These are phyloP conservation scores for Enteromius afrohamiltoni DNA, from an alignment of 2,797 vertebrate species.

Conservation along the genomic window DNA sequence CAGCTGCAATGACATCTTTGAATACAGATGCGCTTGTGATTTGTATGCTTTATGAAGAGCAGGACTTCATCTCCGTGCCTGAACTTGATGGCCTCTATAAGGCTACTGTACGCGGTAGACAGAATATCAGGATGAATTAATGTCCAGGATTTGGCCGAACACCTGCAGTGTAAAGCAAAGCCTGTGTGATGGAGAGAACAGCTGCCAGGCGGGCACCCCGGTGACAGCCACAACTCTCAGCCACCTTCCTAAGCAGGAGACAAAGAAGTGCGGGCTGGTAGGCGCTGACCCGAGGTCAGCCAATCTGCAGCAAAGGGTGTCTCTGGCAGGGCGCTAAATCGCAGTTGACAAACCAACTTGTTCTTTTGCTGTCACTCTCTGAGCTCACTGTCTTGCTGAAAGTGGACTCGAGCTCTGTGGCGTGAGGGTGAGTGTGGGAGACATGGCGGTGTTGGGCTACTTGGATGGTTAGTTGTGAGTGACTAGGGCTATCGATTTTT, in stretches of 20 bases:
- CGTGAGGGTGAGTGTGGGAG: conserved; percentile 46
- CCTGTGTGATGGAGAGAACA: conserved; percentile 27
- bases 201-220: conserved; percentile 29
- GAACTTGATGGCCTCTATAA: conserved; percentile 42
- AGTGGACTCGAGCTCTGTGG: conserved; percentile 45
- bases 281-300: conserved; percentile 51
- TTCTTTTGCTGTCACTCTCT: conserved; percentile 55
- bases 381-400: conserved; percentile 38
- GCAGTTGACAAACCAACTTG: conserved; percentile 60
- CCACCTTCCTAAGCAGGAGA: conserved; percentile 32
- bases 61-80: conserved; percentile 2
- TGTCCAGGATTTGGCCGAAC: conserved; percentile 32
- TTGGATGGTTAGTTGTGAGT: conserved; percentile 48
- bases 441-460: conserved; percentile 19
- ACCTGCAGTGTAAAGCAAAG: conserved; percentile 22
- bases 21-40: conserved; percentile 45
- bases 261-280: conserved; percentile 39
- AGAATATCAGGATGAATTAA: conserved; percentile 42
- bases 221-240: neutral
- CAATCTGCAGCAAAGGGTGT: conserved; percentile 51
- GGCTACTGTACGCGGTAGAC: conserved; percentile 11
- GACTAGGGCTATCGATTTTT: conserved; percentile 53
- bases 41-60: conserved; percentile 10
- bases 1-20: conserved; percentile 48
- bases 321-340: conserved; percentile 56